Percentiles rank a stretch among this genome's conserved stretches.
Conservation (phyloP, 2,797 vertebrate species). For the Phaenicophaeus curvirostris region DNA sequence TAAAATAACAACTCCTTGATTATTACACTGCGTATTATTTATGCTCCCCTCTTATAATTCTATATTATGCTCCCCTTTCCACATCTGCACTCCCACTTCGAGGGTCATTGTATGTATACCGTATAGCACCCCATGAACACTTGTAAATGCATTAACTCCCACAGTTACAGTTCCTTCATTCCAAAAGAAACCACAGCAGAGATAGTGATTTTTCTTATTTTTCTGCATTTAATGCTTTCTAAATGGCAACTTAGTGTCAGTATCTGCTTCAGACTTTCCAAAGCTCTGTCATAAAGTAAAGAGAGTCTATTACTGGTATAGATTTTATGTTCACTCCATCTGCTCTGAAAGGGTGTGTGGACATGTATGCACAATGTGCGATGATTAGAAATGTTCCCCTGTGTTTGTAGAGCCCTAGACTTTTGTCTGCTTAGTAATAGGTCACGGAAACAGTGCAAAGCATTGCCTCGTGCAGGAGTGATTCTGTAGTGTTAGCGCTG, state of each 20-base stretch:
- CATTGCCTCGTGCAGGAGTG: background rate
- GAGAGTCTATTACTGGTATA: background rate
- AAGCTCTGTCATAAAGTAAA: background rate
- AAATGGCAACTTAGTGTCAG: constrained; percentile 17
- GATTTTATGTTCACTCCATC: constrained; percentile 26
- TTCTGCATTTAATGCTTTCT: background rate
- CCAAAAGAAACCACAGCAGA: background rate
- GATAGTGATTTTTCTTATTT: constrained; percentile 29
- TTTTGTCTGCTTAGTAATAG: constrained; percentile 12
- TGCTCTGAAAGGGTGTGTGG: background rate
- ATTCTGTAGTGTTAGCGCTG: constrained; percentile 26
- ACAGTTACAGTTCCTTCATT: background rate
- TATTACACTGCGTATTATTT: constrained; percentile 38
- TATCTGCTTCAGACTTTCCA: constrained; percentile 28
- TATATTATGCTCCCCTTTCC: constrained; percentile 4
- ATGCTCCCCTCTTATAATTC: background rate
- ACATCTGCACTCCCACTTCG: background rate
- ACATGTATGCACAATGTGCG: background rate
- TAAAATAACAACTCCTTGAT: constrained; percentile 9
- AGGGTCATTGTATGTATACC: background rate
- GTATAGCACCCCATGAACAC: background rate
- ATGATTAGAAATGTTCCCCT: constrained; percentile 27
- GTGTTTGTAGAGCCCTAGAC: background rate
- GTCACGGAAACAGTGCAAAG: background rate
- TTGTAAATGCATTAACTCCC: constrained; percentile 23